Base-by-base conservation (phyloP, 2,888 invertebrate species). In the Venusia cambrica region DNA sequence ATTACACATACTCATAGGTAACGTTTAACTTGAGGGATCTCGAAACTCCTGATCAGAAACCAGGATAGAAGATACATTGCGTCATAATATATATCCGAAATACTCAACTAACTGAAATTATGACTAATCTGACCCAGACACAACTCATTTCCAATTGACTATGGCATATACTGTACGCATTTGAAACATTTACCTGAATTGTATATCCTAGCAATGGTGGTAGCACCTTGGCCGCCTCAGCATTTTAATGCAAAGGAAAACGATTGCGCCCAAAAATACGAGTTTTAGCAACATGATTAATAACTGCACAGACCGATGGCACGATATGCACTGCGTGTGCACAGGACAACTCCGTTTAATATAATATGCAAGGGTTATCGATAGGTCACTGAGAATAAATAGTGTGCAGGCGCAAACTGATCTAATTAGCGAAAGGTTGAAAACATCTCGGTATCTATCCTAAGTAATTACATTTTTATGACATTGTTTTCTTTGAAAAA, bases 181-280 rank as follows among this genome's bases (percentile, higher is more conserved):
- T n/a, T n/a, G 33, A 2, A 33, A 26, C 7, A 31, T 18, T 30
- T 34, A 30, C 49, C 51, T 40, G 14, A 38, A 18, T 15, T 34
- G 5, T 4, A 5, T 30, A 21, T 38, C 4, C 28, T 43, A 42
- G 54, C 72, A 53, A 49, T 62, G 72, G 48, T 70, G 58, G 40
- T 54, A 64, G 37, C 69, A 73, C 46, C 53, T 62, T 16, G 59
- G 51, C 9, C 55, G 58, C 8, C 70, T 73, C 10, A 85, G 46
- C 42, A 83, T 45, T 57, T 83, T 85, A 4, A 78, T 62, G 62
- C 78, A 79, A 43, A 83, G 55, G 40, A 81, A 78, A 53, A 79
- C 59, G 0, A 85, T 38, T 29, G 57, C 67, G 52, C 84, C 80
- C 20, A 87, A 51, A n/a, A 87, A 38, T 2, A 73, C 73, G 5